Evolutionary conservation across 2,888 invertebrate species (phyloP).

Genomic region (Syrphus vitripennis): DNA sequence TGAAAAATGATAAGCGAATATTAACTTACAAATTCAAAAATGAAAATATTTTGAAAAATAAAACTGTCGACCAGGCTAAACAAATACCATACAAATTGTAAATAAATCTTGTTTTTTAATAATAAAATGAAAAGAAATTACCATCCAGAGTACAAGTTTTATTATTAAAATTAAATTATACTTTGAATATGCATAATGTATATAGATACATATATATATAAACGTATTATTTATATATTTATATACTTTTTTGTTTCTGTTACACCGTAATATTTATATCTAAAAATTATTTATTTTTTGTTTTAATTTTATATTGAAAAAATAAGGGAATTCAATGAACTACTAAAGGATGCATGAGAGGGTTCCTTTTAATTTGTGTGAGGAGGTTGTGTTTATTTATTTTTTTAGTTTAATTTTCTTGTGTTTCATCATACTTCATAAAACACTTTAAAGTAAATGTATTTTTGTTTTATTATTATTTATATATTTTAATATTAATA

Average conservation of each 20-base stretch:
- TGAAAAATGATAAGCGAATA: not conserved
- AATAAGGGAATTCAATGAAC: slow-evolving; percentile 38
- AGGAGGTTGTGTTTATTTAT: slow-evolving; percentile 31
- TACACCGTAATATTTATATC: slow-evolving; percentile 46
- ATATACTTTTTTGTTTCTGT: slow-evolving; percentile 23
- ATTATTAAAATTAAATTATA: slow-evolving; percentile 66
- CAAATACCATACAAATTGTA: too few species aligned
- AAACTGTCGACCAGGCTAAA: not conserved
- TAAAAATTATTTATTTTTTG: slow-evolving; percentile 38
- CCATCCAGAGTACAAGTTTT: slow-evolving; percentile 68
- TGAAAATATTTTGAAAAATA: not conserved
- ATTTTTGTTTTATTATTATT: slow-evolving; percentile 6
- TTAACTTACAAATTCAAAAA: not conserved
- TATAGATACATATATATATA: slow-evolving; percentile 18
- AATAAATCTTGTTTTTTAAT: not conserved
- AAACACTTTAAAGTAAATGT: slow-evolving; percentile 27
- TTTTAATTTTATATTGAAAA: slow-evolving; percentile 16
- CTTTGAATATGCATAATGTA: slow-evolving; percentile 25
- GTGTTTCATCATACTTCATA: slow-evolving; percentile 21
- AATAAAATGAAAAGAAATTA: slow-evolving; percentile 58
- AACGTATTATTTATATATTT: slow-evolving; percentile 20
- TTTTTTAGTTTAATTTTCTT: slow-evolving; percentile 25
- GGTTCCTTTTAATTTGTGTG: slow-evolving; percentile 12
- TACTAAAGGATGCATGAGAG: slow-evolving; percentile 48
- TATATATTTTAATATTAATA: slow-evolving; percentile 13